A percentile compares a stretch with the other conserved stretches of the same genome.
These are phyloP conservation scores for Oopsacas minuta DNA, from an alignment of 37 sponge, comb jelly and placozoan genomes.

Conservation along the genomic window DNA sequence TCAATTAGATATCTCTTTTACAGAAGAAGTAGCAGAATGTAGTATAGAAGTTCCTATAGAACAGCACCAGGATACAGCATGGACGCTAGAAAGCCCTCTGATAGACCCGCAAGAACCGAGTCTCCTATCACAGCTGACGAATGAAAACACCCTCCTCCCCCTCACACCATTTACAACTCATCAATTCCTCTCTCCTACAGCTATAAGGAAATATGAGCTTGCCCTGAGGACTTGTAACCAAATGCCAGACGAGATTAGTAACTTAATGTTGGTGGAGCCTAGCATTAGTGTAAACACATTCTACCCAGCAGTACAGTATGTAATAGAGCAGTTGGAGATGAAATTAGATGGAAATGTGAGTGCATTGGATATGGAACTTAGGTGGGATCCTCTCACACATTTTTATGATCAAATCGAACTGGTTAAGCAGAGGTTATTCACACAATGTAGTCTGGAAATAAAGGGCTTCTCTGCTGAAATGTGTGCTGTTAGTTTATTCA, in stretches of 20 bases:
- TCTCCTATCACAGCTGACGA: neutral
- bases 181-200: neutral
- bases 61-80: neutral
- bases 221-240: neutral
- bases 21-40: neutral
- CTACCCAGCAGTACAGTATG: neutral
- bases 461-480: neutral
- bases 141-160: neutral
- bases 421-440: neutral
- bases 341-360: neutral
- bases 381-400: constrained; percentile 12
- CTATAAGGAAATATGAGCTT: neutral
- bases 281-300: neutral
- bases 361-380: neutral
- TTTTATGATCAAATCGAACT: neutral
- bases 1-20: neutral
- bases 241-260: neutral
- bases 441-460: neutral
- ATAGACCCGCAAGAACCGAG: neutral
- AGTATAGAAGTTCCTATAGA: neutral
- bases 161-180: neutral
- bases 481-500: neutral
- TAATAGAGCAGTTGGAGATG: neutral
- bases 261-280: neutral
- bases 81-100: neutral